Evolutionary conservation across 2,113 vertebrate species (phyloP).

Genomic region (Anhinga rufa): DNA sequence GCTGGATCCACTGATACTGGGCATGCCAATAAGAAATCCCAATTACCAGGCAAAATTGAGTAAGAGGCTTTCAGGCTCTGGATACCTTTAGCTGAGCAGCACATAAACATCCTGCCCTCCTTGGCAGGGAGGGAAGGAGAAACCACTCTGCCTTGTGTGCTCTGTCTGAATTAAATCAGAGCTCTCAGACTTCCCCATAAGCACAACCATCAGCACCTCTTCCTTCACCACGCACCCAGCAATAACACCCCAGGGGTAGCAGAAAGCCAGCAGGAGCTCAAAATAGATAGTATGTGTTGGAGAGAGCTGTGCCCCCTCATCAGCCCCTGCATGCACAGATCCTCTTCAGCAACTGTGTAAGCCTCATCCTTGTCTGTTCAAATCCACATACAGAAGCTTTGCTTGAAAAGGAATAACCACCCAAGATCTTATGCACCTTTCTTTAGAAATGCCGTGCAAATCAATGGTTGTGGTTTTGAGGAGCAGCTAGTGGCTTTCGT

Average conservation of each 20-base stretch:
- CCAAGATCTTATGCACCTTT: fast-evolving
- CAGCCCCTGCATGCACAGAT: background rate
- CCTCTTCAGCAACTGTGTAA: background rate
- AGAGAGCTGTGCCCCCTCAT: background rate
- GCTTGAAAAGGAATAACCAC: background rate
- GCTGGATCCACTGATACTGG: background rate
- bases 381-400: background rate
- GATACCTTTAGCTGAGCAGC: background rate
- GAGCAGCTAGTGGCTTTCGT: background rate
- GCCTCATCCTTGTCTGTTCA: background rate
- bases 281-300: background rate
- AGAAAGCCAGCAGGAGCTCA: background rate
- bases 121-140: background rate
- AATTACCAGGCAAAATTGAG: background rate
- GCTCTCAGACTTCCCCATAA: background rate
- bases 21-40: background rate
- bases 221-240: background rate
- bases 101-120: background rate
- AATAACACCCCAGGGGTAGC: background rate
- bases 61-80: background rate
- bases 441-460: background rate
- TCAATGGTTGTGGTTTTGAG: background rate
- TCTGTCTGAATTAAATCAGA: background rate
- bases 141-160: background rate
- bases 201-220: background rate